Conservation (phyloP, 2,113 vertebrate genomes). For the Prietella phreatophila region DNA sequence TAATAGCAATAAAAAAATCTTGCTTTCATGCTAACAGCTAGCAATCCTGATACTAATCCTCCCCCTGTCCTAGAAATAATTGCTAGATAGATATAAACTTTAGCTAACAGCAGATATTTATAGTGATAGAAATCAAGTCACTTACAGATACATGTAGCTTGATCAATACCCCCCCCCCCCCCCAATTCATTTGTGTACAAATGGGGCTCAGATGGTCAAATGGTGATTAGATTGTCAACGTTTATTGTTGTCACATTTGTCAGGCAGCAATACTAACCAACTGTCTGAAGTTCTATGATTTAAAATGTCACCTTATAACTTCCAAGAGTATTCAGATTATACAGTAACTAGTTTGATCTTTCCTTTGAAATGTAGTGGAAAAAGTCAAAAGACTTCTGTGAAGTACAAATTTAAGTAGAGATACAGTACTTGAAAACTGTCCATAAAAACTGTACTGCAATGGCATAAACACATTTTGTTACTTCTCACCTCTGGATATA, state of each 20-base stretch:
- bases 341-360: background rate
- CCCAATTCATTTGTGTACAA: too few species aligned
- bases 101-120: background rate
- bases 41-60: too few species aligned
- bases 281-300: too few species aligned
- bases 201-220: too few species aligned
- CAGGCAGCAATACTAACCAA: background rate
- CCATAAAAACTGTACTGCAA: background rate
- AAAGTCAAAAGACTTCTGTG: background rate
- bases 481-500: background rate
- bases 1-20: background rate
- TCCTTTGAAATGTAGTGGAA: background rate
- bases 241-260: too few species aligned
- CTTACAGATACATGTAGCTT: too few species aligned
- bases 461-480: background rate
- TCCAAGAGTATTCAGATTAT: background rate
- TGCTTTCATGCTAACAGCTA: too few species aligned
- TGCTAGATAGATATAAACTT: too few species aligned
- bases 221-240: too few species aligned
- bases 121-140: too few species aligned
- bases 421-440: background rate
- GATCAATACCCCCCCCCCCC: too few species aligned
- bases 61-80: too few species aligned
- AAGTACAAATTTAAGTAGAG: background rate
- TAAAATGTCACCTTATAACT: background rate